Base-by-base conservation (phyloP, 2,888 invertebrate species). In the Bombylius major region DNA sequence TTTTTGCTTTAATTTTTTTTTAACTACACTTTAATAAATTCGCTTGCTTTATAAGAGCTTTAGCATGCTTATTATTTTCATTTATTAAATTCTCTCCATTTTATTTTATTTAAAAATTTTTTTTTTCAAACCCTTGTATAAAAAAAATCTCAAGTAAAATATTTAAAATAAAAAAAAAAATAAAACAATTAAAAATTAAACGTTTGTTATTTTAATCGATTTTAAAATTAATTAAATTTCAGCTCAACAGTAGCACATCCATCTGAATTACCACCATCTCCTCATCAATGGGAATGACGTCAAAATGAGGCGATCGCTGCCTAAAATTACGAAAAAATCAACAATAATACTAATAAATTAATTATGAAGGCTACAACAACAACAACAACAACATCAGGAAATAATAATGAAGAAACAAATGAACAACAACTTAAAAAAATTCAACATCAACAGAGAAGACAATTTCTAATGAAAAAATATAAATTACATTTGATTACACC, bases 211-310 rank as follows among this genome's bases (percentile, higher is more conserved):
- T 23, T 23, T 23, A 23, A 23, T 23, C 23, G 23, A 23, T 23
- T n/a, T 23, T 23, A 23, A 23, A 23, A 23, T 23, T 23, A 23
- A 23, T 23, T 23, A 23, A 23, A 23, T 86, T 64, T 4, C 55
- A 97, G 97, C 82, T 92, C 96, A 69, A 87, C 92, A 68, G 90
- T 98, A 74, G 98, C 98, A 66, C 96, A 97, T 77, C 93, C 95
- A 59, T 94, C 94, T 63, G 97, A 98, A 80, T 80, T 98, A 77
- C 97, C 97, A 70, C 97, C 97, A 47, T 96, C 96, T 69, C 97
- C 97, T 65, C 95, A 96, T 77, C 91, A 94, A 73, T 98, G 97
- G 98, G 91, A 94, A 82, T 92, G 86, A 89, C 84, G 80, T 73
- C 79, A 77, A 75, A 73, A 74, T 69, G 72, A 74, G 74, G 74